phyloP scores from a whole-genome alignment of 2,797 vertebrate genomes.

The Cryptoprocta ferox region DNA sequence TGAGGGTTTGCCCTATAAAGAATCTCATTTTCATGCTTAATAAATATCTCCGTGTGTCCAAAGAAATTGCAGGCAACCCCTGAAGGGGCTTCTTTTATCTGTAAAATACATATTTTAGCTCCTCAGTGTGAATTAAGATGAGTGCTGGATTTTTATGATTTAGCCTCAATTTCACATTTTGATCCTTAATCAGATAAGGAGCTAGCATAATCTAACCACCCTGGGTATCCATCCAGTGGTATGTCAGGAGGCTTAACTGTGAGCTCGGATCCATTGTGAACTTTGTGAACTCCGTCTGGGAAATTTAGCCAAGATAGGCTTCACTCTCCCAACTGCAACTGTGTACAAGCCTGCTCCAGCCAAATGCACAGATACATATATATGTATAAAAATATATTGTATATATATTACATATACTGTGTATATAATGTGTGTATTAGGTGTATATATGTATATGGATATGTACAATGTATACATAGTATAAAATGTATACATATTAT shows the following conservation, averaged over 20 bases:
- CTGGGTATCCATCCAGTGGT: background rate
- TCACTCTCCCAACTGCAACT: background rate
- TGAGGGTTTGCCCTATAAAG: background rate
- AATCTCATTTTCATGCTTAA: constrained; percentile 26
- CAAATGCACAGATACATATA: background rate
- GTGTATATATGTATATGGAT: background rate
- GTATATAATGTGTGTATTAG: background rate
- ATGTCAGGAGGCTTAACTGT: background rate
- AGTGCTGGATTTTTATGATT: constrained; percentile 43
- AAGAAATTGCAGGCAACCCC: background rate
- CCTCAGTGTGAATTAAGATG: background rate
- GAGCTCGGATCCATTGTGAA: background rate
- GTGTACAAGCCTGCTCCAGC: background rate
- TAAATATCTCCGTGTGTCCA: constrained; percentile 23
- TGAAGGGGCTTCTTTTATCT: background rate
- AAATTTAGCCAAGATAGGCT: background rate
- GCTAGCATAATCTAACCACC: background rate
- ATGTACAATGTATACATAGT: background rate
- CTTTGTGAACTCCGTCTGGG: background rate
- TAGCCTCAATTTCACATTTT: constrained; percentile 5
- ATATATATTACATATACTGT: background rate
- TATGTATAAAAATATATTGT: background rate
- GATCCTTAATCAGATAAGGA: constrained; percentile 29
- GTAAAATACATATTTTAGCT: constrained; percentile 28
- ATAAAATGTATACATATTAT: background rate